These are phyloP conservation scores for Mohoua ochrocephala DNA, from an alignment of 2,113 vertebrate species.

Conservation along the genomic window DNA sequence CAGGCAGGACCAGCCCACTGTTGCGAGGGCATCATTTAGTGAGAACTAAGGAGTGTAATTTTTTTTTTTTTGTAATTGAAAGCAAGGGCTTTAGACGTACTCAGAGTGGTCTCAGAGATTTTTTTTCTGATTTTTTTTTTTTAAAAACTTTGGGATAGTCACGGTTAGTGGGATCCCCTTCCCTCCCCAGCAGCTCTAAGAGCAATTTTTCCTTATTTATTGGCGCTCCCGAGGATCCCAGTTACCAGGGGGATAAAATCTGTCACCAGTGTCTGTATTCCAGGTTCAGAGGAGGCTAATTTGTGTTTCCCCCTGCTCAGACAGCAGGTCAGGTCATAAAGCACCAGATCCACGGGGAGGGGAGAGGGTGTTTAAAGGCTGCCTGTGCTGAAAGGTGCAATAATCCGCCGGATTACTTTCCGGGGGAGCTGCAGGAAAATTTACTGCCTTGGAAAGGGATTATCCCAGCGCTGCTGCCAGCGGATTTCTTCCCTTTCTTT, in stretches of 20 bases:
- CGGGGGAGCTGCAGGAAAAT: slow-evolving; percentile 13
- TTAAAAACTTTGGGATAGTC: neutral
- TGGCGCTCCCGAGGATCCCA: neutral
- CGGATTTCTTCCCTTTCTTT: neutral
- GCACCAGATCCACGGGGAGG: neutral
- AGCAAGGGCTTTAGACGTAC: neutral
- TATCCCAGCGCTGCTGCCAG: slow-evolving; percentile 7
- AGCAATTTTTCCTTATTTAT: neutral
- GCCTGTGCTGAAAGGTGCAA: slow-evolving; percentile 31
- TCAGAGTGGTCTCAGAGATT: neutral
- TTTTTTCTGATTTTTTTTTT: neutral
- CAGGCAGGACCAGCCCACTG: neutral
- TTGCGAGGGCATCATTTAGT: neutral
- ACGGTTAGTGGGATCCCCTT: neutral
- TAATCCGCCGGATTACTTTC: slow-evolving; percentile 25
- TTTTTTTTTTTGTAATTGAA: neutral
- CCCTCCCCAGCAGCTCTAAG: neutral
- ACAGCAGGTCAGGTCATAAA: neutral
- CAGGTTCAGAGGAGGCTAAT: neutral
- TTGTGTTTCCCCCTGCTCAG: neutral
- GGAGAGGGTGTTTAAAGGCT: neutral
- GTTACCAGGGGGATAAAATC: neutral
- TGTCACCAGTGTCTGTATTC: neutral
- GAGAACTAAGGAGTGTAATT: neutral
- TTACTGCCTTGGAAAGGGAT: slow-evolving; percentile 48